These are phyloP conservation scores for Heteromurus nitidus DNA, from an alignment of 2,888 invertebrate species.

Conservation along the genomic window DNA sequence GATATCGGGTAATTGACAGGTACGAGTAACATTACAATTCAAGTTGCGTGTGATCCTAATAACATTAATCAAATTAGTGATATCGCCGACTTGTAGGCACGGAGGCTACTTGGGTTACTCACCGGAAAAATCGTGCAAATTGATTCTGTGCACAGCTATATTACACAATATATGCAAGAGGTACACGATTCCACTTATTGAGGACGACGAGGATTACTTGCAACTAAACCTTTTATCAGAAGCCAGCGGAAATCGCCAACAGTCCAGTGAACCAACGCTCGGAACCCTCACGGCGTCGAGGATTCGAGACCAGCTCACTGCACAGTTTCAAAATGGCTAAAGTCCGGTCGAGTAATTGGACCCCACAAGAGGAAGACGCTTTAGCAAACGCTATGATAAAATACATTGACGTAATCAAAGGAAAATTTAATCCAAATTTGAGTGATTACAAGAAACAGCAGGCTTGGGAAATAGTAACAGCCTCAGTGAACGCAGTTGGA, in stretches of 20 bases:
- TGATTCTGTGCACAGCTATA: conserved; percentile 29
- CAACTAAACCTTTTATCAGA: too few species aligned
- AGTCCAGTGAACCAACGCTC: conserved; percentile 18
- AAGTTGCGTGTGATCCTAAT: not conserved
- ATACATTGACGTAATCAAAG: not conserved
- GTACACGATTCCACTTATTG: not conserved
- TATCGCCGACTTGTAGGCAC: not conserved
- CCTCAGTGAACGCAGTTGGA: conserved; percentile 13
- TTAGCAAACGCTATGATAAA: conserved; percentile 1
- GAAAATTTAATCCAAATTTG: not conserved
- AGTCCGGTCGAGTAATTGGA: conserved; percentile 13
- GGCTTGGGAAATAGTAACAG: conserved; percentile 30
- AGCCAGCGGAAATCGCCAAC: conserved; percentile 41
- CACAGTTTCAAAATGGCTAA: not conserved
- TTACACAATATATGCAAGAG: conserved; percentile 39
- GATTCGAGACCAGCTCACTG: not conserved
- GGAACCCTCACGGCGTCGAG: not conserved
- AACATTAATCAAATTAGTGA: not conserved
- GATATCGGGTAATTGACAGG: conserved; percentile 41
- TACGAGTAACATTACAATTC: conserved; percentile 35
- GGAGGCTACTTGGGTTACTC: conserved; percentile 22
- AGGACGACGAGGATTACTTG: conserved; percentile 1
- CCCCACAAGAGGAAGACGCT: not conserved
- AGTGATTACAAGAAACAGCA: conserved; percentile 8
- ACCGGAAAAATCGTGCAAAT: conserved; percentile 29